Evolutionary conservation across 2,888 invertebrate species (phyloP).

Genomic region (Amiota minor): DNA sequence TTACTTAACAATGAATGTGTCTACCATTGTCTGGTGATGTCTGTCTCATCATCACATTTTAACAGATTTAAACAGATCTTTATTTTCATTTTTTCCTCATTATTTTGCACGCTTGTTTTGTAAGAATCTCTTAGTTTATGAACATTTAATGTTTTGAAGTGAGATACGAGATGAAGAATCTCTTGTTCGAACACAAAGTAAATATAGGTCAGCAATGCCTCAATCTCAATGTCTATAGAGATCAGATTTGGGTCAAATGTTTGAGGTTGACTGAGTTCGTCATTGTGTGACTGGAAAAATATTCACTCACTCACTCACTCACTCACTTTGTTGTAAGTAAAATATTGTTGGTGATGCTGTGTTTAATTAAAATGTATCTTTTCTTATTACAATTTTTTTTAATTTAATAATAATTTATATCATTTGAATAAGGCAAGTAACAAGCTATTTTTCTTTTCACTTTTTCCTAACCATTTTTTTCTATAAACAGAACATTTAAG

Average conservation of each 20-base stretch:
- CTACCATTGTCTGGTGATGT: neutral
- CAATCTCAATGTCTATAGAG: too few relatives aligned
- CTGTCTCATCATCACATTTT: neutral
- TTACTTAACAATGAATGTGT: neutral
- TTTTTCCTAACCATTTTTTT: too few relatives aligned
- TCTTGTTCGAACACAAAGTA: neutral
- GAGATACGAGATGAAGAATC: too few relatives aligned
- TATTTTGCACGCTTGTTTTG: neutral
- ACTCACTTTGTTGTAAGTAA: neutral
- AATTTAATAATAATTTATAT: too few relatives aligned
- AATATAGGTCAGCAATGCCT: slow-evolving; percentile 57
- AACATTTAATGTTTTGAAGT: slow-evolving; percentile 11
- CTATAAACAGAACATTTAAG: too few relatives aligned
- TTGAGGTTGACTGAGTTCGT: slow-evolving; percentile 45
- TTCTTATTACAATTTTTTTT: too few relatives aligned
- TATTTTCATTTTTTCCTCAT: neutral
- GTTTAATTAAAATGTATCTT: slow-evolving; percentile 18
- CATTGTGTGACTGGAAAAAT: neutral
- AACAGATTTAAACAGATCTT: slow-evolving; percentile 6
- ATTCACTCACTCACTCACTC: neutral
- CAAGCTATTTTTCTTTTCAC: too few relatives aligned
- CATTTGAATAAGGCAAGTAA: too few relatives aligned
- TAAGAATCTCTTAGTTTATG: slow-evolving; percentile 14
- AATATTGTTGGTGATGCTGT: neutral
- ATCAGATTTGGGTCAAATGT: slow-evolving; percentile 59